A percentile compares a stretch with the other conserved stretches of the same genome.
Evolutionary conservation across 2,797 vertebrate species (phyloP).

Genomic region (Lithobates sylvaticus): DNA sequence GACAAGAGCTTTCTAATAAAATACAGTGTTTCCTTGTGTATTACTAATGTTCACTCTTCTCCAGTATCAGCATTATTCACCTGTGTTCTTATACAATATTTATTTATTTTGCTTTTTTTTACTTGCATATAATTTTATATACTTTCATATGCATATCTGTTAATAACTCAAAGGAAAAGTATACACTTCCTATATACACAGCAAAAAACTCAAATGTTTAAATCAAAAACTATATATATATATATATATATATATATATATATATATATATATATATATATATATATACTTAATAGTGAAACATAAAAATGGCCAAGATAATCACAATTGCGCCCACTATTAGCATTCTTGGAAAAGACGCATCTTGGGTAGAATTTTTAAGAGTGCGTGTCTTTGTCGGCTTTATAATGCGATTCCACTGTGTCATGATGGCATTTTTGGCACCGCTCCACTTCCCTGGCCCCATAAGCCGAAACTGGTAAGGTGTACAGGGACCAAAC

Average conservation of each 20-base stretch:
- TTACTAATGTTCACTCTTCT: too few relatives aligned
- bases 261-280: too few relatives aligned
- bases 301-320: slow-evolving; percentile 33
- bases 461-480: slow-evolving; percentile 87
- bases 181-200: not conserved
- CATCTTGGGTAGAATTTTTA: slow-evolving; percentile 21
- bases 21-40: too few relatives aligned
- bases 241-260: too few relatives aligned
- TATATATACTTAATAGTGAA: not conserved
- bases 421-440: slow-evolving; percentile 82
- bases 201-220: not conserved
- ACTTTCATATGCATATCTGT: too few relatives aligned
- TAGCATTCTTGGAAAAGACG: slow-evolving; percentile 61
- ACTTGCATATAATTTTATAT: too few relatives aligned
- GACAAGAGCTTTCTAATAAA: too few relatives aligned
- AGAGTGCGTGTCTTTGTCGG: slow-evolving; percentile 79
- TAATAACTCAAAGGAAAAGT: too few relatives aligned
- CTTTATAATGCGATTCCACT: slow-evolving; percentile 76
- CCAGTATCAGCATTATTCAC: too few relatives aligned
- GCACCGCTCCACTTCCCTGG: slow-evolving; percentile 83
- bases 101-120: too few relatives aligned
- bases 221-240: not conserved
- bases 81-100: too few relatives aligned
- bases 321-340: not conserved
- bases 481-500: slow-evolving; percentile 81